Evolutionary conservation across 2,888 invertebrate species (phyloP).

Genomic region (Cephus spinipes): DNA sequence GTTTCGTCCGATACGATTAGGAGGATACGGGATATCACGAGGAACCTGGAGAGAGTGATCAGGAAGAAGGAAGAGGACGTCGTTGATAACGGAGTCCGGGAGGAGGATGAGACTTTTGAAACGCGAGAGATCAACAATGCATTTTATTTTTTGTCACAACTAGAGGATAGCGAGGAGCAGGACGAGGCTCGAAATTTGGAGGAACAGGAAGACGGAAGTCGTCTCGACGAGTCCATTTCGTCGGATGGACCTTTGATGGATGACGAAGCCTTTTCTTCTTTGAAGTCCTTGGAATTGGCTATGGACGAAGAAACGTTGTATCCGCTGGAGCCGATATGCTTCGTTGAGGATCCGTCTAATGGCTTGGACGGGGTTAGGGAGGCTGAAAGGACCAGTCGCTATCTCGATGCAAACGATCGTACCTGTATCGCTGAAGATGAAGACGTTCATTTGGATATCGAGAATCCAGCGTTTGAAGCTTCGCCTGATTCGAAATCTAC

Average conservation of each 20-base stretch:
- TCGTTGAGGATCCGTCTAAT: conserved; percentile 14
- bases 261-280: not conserved
- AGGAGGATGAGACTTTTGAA: conserved; percentile 39
- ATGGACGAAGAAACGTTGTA: conserved; percentile 19
- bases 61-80: conserved; percentile 17
- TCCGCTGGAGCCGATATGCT: conserved; percentile 40
- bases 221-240: conserved; percentile 15
- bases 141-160: conserved; percentile 57
- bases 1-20: conserved; percentile 63
- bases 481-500: conserved; percentile 14
- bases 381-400: not conserved
- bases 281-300: not conserved
- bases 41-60: conserved; percentile 60
- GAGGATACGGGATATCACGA: conserved; percentile 60
- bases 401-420: not conserved
- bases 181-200: not conserved
- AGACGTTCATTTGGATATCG: not conserved
- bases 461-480: conserved; percentile 26
- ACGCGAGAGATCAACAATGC: conserved; percentile 57
- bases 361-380: not conserved
- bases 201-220: conserved; percentile 15
- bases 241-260: conserved; percentile 19
- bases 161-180: conserved; percentile 46
- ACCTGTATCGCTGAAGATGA: not conserved
- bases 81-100: not conserved